These are phyloP conservation scores for Pteromalus puparum DNA, from an alignment of 1,140 invertebrate genomes.

Conservation along the genomic window DNA sequence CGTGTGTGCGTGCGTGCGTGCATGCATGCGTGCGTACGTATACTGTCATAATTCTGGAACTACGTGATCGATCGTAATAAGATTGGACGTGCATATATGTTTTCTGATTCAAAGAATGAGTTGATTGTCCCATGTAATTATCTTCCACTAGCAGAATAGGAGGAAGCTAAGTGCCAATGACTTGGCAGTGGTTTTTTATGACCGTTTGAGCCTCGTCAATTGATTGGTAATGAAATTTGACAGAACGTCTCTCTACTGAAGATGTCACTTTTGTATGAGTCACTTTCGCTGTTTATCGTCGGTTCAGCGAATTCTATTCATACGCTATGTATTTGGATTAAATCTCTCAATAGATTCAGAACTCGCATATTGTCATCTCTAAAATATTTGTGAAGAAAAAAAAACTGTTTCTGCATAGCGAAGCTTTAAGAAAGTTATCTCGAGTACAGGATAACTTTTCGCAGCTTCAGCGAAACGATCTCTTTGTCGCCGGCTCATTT, in stretches of 20 bases:
- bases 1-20: too few species aligned
- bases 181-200: too few species aligned
- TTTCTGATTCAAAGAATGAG: too few species aligned
- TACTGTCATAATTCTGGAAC: too few species aligned
- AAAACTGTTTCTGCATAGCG: too few species aligned
- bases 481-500: neutral
- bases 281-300: conserved; percentile 15
- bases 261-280: conserved; percentile 43
- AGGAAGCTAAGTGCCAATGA: too few species aligned
- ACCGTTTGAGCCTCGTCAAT: conserved; percentile 5
- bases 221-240: conserved; percentile 38
- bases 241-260: neutral
- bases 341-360: neutral
- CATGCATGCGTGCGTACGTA: too few species aligned
- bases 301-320: neutral
- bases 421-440: too few species aligned
- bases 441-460: neutral
- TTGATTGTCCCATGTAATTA: too few species aligned
- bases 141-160: too few species aligned
- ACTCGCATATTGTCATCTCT: neutral
- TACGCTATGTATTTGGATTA: neutral
- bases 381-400: neutral
- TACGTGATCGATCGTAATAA: too few species aligned
- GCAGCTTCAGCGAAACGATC: neutral
- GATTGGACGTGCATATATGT: too few species aligned